Conservation (phyloP, 2,113 vertebrate genomes). For the Neodon shergylaensis region DNA sequence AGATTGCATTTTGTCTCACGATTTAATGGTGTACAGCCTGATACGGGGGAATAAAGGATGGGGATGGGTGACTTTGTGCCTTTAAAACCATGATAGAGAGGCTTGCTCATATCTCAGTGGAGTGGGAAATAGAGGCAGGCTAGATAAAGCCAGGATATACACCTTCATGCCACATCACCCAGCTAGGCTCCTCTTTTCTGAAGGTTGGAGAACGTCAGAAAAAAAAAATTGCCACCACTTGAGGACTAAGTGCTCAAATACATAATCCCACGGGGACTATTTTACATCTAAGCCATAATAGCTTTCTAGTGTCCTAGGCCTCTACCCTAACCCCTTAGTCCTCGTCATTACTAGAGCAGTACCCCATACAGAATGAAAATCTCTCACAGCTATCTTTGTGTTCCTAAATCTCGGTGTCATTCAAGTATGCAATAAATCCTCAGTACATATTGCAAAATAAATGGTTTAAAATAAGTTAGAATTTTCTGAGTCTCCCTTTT, state of each 20-base stretch:
- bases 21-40: neutral
- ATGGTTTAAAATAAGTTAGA: neutral
- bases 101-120: neutral
- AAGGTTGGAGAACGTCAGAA: neutral
- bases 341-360: neutral
- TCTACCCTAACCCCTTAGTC: fast-evolving
- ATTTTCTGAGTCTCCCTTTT: neutral
- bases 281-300: no score
- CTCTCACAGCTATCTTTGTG: neutral
- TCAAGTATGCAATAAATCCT: neutral
- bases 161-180: no score
- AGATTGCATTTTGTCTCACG: neutral
- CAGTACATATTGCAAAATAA: neutral
- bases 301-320: no score
- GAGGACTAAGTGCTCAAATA: neutral
- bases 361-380: neutral
- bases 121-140: neutral
- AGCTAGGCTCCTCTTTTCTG: neutral
- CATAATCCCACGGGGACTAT: neutral
- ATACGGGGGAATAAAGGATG: no score
- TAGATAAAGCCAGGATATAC: neutral
- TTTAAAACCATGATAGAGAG: neutral
- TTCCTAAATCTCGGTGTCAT: neutral
- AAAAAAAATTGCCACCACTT: neutral
- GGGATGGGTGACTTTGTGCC: neutral